Evolutionary conservation across 2,888 invertebrate species (phyloP).

Genomic region (Cephus nigrinus): DNA sequence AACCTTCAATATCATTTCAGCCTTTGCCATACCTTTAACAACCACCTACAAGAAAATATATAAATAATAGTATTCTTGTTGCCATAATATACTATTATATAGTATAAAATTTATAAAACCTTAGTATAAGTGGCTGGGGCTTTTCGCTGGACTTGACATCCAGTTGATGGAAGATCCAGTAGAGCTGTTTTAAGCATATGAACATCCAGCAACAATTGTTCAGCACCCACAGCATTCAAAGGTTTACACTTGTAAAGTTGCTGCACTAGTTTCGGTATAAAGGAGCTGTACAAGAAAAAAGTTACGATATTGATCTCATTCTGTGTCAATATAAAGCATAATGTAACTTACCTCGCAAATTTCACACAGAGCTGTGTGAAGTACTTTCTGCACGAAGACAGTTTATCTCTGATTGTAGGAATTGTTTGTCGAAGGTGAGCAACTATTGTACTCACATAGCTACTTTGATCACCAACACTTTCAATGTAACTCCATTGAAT

Average conservation of each 20-base stretch:
- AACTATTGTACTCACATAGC: conserved; percentile 91
- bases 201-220: conserved; percentile 92
- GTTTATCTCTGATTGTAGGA: conserved; percentile 88
- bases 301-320: neutral
- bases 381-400: conserved; percentile 93
- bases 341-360: conserved; percentile 80
- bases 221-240: conserved; percentile 85
- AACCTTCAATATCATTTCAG: conserved; percentile 98
- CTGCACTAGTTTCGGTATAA: conserved; percentile 94
- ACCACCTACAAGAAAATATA: conserved; percentile 72
- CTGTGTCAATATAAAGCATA: conserved; percentile 5
- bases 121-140: conserved; percentile 90
- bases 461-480: conserved; percentile 96
- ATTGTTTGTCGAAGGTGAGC: conserved; percentile 87
- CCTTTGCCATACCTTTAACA: conserved; percentile 93
- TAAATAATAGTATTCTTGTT: neutral
- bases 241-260: conserved; percentile 92
- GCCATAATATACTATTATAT: neutral
- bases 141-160: conserved; percentile 87
- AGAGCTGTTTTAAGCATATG: conserved; percentile 94
- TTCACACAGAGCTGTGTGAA: conserved; percentile 98
- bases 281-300: conserved; percentile 72
- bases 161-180: conserved; percentile 93
- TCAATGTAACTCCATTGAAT: conserved; percentile 94
- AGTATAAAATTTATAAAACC: conserved; percentile 59